A percentile compares a stretch with the other conserved stretches of the same genome.
phyloP scores from a whole-genome alignment of 2,797 vertebrate genomes.

The Denticeps clupeoides region DNA sequence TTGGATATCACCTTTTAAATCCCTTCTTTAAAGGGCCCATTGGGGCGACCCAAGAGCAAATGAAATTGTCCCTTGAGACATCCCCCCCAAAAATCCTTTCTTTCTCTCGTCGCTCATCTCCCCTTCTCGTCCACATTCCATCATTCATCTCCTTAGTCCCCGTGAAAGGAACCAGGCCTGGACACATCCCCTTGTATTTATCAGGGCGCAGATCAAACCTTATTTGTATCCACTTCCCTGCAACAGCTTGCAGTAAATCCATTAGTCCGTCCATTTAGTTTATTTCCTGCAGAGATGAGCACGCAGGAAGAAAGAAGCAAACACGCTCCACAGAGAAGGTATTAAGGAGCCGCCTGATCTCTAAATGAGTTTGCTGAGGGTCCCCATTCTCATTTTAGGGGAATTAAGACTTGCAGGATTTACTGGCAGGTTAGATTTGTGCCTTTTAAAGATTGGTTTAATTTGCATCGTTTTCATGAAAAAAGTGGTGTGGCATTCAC shows the following conservation, averaged over 20 bases:
- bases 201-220: slow-evolving; percentile 51
- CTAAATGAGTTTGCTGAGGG: slow-evolving; percentile 73
- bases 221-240: slow-evolving; percentile 48
- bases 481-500: no score
- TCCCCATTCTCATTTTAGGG: slow-evolving; percentile 65
- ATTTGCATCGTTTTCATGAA: no score
- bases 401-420: slow-evolving; percentile 62
- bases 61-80: slow-evolving; percentile 36
- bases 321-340: slow-evolving; percentile 49
- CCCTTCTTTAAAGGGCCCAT: slow-evolving; percentile 30
- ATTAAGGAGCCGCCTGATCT: slow-evolving; percentile 65
- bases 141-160: slow-evolving; percentile 50
- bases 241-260: slow-evolving; percentile 71
- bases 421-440: slow-evolving; percentile 53
- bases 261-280: slow-evolving; percentile 69
- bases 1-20: no score
- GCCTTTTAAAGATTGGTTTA: no score
- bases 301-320: slow-evolving; percentile 48
- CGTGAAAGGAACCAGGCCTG: slow-evolving; percentile 23
- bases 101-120: not conserved
- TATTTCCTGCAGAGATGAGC: slow-evolving; percentile 54
- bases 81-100: slow-evolving; percentile 22
- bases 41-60: slow-evolving; percentile 35
- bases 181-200: slow-evolving; percentile 26
- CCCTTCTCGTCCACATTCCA: slow-evolving; percentile 24